Evolutionary conservation across 2,113 vertebrate genomes (phyloP), one percentile per base, ranked within the genome.

Genomic region (Phycodurus eques): DNA sequence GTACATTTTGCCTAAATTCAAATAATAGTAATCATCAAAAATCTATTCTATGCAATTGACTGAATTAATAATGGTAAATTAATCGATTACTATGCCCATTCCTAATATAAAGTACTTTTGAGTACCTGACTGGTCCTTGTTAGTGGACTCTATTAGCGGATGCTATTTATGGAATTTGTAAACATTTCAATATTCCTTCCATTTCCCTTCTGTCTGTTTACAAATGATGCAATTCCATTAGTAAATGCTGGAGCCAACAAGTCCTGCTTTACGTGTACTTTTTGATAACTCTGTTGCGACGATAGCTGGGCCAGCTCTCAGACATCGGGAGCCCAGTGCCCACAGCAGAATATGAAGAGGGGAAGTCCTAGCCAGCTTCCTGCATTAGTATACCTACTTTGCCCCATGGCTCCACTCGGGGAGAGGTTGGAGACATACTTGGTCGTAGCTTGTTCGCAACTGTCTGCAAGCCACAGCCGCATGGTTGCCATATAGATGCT

Each of bases 301-400:
- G 79, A 78, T 77, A 67, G 72, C 74, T 72, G 77, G 76, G 75
- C 65, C 77, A 61, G 80, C 85, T 85, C 86, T 88, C 84, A 88
- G 83, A 85, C 87, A 80, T 72, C 77, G 77, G 70, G 76, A 80
- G 76, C 80, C 78, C 80, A 63, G 78, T 80, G 74, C 80, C 78
- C 80, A 74, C 79, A 83, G 88, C 84, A 81, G 68, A 81, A 77
- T 80, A 77, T 75, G 80, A 83, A 83, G 85, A 87, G 80, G 72
- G 70, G 76, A 90, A 82, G 80, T 80, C 76, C 78, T 75, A 70
- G 81, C 79, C 84, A 85, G 80, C 71, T 75, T 83, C 67, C 68
- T 88, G 83, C 87, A 89, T 91, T 88, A 91, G 88, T 75, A 81
- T 79, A 83, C 80, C 85, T 78, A 78, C 86, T 85, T 80, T 82